Conservation (phyloP, 1,140 invertebrate genomes). For the Asbolus verrucosus region DNA sequence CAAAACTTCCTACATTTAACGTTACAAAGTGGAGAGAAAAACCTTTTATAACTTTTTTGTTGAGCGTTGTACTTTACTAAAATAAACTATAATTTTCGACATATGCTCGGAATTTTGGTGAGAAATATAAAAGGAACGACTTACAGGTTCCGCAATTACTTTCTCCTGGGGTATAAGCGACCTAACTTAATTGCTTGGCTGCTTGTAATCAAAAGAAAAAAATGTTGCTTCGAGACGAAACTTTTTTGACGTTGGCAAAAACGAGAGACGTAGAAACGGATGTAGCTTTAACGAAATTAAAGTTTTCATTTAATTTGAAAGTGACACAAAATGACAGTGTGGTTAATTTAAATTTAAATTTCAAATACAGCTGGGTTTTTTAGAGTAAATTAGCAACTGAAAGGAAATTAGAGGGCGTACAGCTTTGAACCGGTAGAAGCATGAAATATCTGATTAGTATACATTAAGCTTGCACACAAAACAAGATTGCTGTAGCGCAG, state of each 20-base stretch:
- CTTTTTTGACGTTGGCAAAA: neutral
- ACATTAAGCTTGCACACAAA: neutral
- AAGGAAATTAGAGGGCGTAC: neutral
- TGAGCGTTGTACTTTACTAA: no score
- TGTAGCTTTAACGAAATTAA: slow-evolving; percentile 26
- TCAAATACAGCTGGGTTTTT: slow-evolving; percentile 9
- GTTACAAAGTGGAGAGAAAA: neutral
- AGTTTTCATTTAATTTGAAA: slow-evolving; percentile 4
- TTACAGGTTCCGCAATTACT: no score
- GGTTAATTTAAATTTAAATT: slow-evolving; percentile 32
- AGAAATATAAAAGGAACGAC: no score
- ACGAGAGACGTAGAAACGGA: neutral
- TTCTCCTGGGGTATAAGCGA: no score
- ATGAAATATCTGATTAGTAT: slow-evolving; percentile 14
- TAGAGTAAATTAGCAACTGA: slow-evolving; percentile 23
- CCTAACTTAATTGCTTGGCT: no score
- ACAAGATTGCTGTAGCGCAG: no score
- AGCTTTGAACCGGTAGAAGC: slow-evolving; percentile 1
- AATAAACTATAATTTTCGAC: no score
- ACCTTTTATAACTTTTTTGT: no score
- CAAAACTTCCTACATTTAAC: neutral
- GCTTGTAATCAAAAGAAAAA: no score
- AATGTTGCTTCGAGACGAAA: no score
- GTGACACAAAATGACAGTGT: slow-evolving; percentile 7
- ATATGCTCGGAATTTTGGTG: no score